Percentiles rank a stretch among this genome's conserved stretches.
Conservation (phyloP, 2,113 vertebrate genomes). For the Petromus typicus region DNA sequence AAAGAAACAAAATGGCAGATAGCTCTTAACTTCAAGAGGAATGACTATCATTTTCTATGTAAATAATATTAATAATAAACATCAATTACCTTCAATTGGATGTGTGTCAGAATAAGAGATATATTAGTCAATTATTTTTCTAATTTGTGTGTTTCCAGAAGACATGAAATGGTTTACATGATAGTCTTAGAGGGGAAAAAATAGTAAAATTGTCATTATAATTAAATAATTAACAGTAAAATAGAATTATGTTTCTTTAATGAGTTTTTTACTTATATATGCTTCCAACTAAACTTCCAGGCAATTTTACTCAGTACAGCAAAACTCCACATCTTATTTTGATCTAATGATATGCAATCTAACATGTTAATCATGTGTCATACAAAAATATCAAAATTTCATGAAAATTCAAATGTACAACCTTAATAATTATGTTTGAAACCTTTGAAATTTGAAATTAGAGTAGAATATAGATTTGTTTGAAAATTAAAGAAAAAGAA, state of each 20-base stretch:
- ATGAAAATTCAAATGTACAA: neutral
- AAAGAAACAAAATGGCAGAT: neutral
- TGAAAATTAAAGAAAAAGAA: neutral
- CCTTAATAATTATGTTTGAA: neutral
- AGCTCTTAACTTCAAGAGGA: neutral
- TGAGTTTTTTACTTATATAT: neutral
- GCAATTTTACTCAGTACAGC: neutral
- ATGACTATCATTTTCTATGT: neutral
- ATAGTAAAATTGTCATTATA: neutral
- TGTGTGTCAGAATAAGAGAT: neutral
- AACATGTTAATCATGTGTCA: neutral
- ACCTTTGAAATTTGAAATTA: slow-evolving; percentile 44
- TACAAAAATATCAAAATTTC: neutral
- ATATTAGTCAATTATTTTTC: neutral
- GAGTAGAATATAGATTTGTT: neutral
- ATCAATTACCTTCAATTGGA: neutral
- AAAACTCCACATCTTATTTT: neutral
- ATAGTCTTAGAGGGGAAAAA: neutral
- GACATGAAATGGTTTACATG: neutral
- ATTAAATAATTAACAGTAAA: neutral
- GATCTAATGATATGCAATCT: neutral
- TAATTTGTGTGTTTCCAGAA: neutral
- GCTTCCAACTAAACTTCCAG: neutral
- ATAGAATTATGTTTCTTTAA: neutral
- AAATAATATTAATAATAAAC: neutral